phyloP scores from a whole-genome alignment of 2,113 vertebrate genomes.

The Grus americana region DNA sequence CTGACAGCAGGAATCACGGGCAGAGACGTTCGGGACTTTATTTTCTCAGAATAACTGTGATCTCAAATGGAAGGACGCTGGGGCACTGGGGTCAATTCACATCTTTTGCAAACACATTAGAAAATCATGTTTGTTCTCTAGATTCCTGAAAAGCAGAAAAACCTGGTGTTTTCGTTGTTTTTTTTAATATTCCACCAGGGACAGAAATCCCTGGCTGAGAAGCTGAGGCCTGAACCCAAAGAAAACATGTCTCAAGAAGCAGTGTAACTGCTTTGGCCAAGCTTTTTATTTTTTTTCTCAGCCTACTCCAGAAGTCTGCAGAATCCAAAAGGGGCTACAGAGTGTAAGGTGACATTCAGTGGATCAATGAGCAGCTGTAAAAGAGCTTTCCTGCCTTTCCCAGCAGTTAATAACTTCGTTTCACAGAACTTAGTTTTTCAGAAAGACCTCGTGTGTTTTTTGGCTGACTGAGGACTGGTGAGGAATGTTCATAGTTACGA shows the following conservation, averaged over 20 bases:
- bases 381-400: conserved; percentile 40
- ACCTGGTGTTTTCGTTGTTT: not conserved
- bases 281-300: not conserved
- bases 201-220: conserved; percentile 8
- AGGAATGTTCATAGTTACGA: not conserved
- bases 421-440: conserved; percentile 6
- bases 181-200: not conserved
- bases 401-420: conserved; percentile 40
- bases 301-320: conserved; percentile 16
- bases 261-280: not conserved
- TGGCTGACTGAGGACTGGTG: conserved; percentile 3
- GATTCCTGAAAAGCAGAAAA: conserved; percentile 49
- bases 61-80: not conserved
- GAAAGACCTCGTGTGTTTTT: conserved; percentile 37
- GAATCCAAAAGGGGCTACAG: not conserved
- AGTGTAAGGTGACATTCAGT: not conserved
- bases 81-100: not conserved
- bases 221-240: conserved; percentile 9
- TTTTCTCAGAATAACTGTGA: not conserved
- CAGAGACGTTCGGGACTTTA: rapidly evolving
- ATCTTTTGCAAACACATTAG: not conserved
- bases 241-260: conserved; percentile 31
- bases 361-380: conserved; percentile 35
- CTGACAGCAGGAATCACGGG: rapidly evolving
- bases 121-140: not conserved